Conservation (phyloP, 2,888 invertebrate genomes). For the Epinotia ramella region DNA sequence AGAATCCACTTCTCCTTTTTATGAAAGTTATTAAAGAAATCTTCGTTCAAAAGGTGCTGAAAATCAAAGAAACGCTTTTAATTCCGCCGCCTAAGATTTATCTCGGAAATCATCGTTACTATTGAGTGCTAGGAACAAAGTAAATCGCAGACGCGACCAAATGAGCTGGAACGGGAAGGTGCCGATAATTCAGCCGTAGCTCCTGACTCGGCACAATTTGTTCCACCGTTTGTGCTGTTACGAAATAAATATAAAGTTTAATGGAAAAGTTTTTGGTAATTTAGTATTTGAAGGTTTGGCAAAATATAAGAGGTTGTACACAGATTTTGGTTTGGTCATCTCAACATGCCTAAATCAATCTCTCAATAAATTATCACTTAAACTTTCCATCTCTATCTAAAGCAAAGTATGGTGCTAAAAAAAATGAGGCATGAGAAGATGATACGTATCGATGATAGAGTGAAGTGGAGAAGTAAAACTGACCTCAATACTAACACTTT, state of each 20-base stretch:
- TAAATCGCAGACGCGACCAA: constrained; percentile 71
- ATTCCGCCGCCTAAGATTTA: constrained; percentile 36
- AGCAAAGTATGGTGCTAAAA: too few relatives aligned
- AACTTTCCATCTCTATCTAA: too few relatives aligned
- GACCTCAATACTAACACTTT: too few relatives aligned
- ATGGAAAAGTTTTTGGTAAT: too few relatives aligned
- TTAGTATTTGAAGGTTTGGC: too few relatives aligned
- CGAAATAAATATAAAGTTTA: constrained; percentile 57
- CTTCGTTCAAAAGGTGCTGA: background rate
- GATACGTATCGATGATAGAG: too few relatives aligned
- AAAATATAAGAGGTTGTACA: too few relatives aligned
- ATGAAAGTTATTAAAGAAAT: background rate
- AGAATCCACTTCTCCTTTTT: background rate
- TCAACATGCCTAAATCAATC: too few relatives aligned
- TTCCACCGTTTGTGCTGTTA: constrained; percentile 65
- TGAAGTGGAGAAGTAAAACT: too few relatives aligned
- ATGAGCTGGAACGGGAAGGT: constrained; percentile 71
- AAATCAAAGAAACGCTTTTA: constrained; percentile 9
- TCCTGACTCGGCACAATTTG: constrained; percentile 69
- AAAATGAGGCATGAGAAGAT: too few relatives aligned
- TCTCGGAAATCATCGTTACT: constrained; percentile 44
- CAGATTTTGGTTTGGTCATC: too few relatives aligned
- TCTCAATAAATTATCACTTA: too few relatives aligned
- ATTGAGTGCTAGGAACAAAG: constrained; percentile 52
- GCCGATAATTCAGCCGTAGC: constrained; percentile 70